Evolutionary conservation across 2,888 invertebrate genomes (phyloP).

Genomic region (Gibbula magus): DNA sequence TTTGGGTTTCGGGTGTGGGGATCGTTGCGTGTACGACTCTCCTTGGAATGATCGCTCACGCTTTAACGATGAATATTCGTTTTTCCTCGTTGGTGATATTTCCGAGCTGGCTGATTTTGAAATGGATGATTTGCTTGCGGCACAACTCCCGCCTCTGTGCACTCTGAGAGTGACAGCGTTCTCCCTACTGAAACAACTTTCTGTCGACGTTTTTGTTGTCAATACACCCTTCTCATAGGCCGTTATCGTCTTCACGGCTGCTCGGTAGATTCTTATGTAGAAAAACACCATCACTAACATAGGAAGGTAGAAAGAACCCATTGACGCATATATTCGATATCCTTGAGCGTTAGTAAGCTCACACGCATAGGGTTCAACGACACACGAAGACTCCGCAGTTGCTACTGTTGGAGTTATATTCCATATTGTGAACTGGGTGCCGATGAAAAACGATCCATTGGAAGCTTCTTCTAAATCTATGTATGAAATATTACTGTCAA

Average conservation of each 20-base stretch:
- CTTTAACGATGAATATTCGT: slow-evolving; percentile 20
- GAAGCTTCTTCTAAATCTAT: neutral
- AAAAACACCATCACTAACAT: slow-evolving; percentile 98
- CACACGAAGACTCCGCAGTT: neutral
- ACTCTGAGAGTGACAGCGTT: slow-evolving; percentile 86
- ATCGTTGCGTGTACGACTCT: neutral
- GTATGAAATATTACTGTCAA: slow-evolving; percentile 16
- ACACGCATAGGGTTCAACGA: slow-evolving; percentile 43
- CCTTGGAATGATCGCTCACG: neutral
- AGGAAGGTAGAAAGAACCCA: slow-evolving; percentile 99
- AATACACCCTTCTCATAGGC: slow-evolving; percentile 69
- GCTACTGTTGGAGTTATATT: neutral
- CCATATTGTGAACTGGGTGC: slow-evolving; percentile 18
- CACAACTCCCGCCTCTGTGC: slow-evolving; percentile 83
- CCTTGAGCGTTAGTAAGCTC: slow-evolving; percentile 78
- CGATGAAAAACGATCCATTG: slow-evolving; percentile 8
- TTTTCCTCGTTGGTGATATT: neutral
- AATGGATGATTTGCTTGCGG: slow-evolving; percentile 21
- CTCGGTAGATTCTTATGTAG: slow-evolving; percentile 92
- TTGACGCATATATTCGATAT: slow-evolving; percentile 96
- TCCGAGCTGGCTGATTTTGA: neutral
- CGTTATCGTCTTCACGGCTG: slow-evolving; percentile 80
- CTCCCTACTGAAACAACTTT: slow-evolving; percentile 32
- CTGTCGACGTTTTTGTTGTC: slow-evolving; percentile 47
- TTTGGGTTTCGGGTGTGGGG: neutral